phyloP scores from a whole-genome alignment of 2,113 vertebrate species.

The Indicator indicator region DNA sequence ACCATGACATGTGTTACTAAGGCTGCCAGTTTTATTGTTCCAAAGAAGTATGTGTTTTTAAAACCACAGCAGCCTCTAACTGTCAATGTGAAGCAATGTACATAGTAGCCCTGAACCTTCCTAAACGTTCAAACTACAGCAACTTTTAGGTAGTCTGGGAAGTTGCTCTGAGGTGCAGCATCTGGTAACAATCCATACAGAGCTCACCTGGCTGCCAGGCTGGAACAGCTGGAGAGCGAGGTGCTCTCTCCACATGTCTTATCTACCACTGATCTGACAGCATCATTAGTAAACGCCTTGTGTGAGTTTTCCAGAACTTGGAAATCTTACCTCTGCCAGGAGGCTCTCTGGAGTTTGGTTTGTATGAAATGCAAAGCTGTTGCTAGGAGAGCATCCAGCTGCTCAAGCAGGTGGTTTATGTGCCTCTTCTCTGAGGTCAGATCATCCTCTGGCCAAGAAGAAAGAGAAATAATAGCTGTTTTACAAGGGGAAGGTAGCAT shows the following conservation, averaged over 20 bases:
- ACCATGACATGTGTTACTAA: not conserved
- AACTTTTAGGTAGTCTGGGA: not conserved
- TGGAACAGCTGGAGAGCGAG: not conserved
- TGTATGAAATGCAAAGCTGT: not conserved
- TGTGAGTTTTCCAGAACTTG: not conserved
- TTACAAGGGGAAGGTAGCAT: not conserved
- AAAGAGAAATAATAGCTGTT: not conserved
- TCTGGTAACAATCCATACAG: not conserved
- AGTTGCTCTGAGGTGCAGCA: not conserved
- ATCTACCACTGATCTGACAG: not conserved
- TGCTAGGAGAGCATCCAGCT: not conserved
- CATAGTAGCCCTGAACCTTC: not conserved
- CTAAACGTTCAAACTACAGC: not conserved
- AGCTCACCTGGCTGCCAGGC: not conserved
- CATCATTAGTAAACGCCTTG: rapidly evolving
- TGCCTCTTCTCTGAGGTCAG: not conserved
- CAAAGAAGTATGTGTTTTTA: not conserved
- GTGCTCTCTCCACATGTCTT: rapidly evolving
- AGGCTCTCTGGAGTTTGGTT: not conserved
- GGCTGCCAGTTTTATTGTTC: not conserved
- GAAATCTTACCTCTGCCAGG: not conserved
- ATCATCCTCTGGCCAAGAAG: not conserved
- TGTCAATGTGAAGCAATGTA: not conserved
- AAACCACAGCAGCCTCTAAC: not conserved
- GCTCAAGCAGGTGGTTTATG: not conserved